Conservation (phyloP, 2,888 invertebrate species). For the Gandaritis pyraliata region DNA sequence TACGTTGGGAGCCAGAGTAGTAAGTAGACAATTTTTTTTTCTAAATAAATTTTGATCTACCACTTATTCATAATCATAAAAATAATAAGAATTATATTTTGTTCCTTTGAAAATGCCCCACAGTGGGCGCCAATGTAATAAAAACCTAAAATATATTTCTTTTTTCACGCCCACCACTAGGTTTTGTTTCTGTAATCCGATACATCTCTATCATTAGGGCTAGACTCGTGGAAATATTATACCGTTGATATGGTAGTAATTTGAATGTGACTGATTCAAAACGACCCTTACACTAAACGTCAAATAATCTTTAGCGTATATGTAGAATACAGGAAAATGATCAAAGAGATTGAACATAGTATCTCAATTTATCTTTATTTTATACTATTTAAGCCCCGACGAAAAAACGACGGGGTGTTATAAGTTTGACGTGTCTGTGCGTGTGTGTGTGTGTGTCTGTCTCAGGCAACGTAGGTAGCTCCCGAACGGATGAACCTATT, state of each 20-base stretch:
- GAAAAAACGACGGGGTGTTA: too few relatives aligned
- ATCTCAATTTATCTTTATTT: neutral
- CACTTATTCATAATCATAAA: too few relatives aligned
- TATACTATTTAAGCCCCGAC: too few relatives aligned
- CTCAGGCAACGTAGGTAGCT: too few relatives aligned
- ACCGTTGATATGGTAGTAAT: neutral
- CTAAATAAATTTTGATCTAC: too few relatives aligned
- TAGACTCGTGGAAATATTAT: neutral
- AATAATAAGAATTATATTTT: too few relatives aligned
- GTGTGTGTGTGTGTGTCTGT: too few relatives aligned
- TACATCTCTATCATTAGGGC: neutral
- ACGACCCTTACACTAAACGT: conserved; percentile 16
- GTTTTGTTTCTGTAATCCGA: conserved; percentile 4
- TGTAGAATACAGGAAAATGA: conserved; percentile 10
- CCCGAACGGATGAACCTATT: too few relatives aligned
- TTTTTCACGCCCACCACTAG: neutral
- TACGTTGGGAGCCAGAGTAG: too few relatives aligned
- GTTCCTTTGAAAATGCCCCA: conserved; percentile 19
- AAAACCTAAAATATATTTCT: neutral
- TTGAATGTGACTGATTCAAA: neutral
- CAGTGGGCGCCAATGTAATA: conserved; percentile 41
- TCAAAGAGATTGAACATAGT: conserved; percentile 1
- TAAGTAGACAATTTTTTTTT: too few relatives aligned
- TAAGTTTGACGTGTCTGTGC: too few relatives aligned
- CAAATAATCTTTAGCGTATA: conserved; percentile 4